Base-by-base conservation (phyloP, 2,113 vertebrate species). In the Rattus rattus region DNA sequence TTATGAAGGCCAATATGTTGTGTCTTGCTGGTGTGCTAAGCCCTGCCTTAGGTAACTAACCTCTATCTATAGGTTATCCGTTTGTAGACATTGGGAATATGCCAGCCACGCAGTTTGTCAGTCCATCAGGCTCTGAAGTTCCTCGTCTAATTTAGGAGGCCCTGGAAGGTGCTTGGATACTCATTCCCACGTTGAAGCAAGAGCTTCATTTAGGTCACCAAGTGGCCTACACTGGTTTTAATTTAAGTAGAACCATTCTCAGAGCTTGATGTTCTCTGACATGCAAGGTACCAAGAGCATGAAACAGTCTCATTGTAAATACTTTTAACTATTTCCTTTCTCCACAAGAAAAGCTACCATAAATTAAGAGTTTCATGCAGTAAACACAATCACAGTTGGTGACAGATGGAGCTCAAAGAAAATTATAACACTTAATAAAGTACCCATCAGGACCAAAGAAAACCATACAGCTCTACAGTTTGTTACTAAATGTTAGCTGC, bases 371-470 rank as follows among this genome's bases (percentile, higher is more conserved):
- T 36, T 90, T 85, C 28, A 84, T 94, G 61, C 76, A 92, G 54
- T 49, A 63, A 92, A 65, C 28, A 56, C 28, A 94, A 17, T 59
- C 83, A 59, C 14, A 63, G 13, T 26, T 86, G 8, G 39, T 70
- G 24, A 69, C 49, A 96, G 26, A 83, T 95, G 4, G 39, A 90
- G 52, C 93, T 84, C n/a, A 3, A 86, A 91, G 33, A 67, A 90
- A 80, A 92, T 63, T 88, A 19, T 83, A 90, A 83, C 61, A 94
- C 13, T 86, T 92, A 89, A 59, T 92, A 33, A 90, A 96, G 67
- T 90, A 70, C 52, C 28, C 91, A 93, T 95, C 73, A 92, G 43
- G 24, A 92, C 54, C 86, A 52, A 94, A 95, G 54, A 92, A 90
- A 91, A 73, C 65, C 70, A 59, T 69, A 69, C 30, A 88, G 63